phyloP scores from a whole-genome alignment of 1,140 invertebrate species.

The Pogonomyrmex californicus region DNA sequence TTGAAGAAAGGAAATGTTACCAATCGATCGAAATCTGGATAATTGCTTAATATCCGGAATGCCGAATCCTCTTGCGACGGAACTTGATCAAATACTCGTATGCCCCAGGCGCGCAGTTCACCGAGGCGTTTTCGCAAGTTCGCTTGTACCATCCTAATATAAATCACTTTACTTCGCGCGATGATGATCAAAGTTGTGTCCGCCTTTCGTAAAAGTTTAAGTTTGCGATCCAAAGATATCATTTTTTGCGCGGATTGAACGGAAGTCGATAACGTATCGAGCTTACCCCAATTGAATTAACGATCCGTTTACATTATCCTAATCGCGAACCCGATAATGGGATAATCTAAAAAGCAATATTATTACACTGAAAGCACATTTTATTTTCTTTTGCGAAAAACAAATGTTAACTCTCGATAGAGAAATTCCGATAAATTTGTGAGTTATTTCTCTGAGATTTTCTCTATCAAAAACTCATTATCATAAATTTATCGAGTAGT shows the following conservation, averaged over 20 bases:
- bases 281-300: constrained; percentile 11
- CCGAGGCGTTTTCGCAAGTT: constrained; percentile 42
- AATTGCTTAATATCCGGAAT: constrained; percentile 63
- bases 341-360: background rate
- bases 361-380: background rate
- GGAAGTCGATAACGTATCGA: background rate
- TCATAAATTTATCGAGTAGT: background rate
- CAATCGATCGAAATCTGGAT: constrained; percentile 55
- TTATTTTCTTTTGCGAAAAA: background rate
- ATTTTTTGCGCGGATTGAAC: constrained; percentile 13
- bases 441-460: background rate
- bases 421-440: background rate
- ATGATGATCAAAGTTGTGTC: constrained; percentile 44
- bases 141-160: constrained; percentile 9
- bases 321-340: constrained; percentile 9
- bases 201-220: constrained; percentile 30
- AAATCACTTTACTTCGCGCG: constrained; percentile 38
- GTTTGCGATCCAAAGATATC: background rate
- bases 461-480: background rate
- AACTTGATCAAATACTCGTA: constrained; percentile 47
- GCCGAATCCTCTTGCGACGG: constrained; percentile 7
- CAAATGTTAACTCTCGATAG: background rate
- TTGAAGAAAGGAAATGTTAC: constrained; percentile 22
- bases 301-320: background rate
- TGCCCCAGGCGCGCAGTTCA: constrained; percentile 4